These are phyloP conservation scores for Valencia hispanica DNA, from an alignment of 2,797 vertebrate species.

Conservation along the genomic window DNA sequence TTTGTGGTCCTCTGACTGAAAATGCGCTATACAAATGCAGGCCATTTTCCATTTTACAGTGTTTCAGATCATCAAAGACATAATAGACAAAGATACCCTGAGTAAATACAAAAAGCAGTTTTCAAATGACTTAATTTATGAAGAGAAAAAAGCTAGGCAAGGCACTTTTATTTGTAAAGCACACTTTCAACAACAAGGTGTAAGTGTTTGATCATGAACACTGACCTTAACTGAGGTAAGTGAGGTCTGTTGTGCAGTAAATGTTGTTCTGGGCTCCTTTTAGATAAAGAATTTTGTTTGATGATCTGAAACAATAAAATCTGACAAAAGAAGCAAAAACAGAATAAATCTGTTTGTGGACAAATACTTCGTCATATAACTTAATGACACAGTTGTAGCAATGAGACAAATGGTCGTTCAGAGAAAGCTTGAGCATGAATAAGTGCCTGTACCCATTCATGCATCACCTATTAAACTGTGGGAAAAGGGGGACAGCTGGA, in stretches of 20 bases:
- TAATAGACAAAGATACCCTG: background rate
- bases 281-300: background rate
- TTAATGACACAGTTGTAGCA: background rate
- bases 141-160: background rate
- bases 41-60: no score
- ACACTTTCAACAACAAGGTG: no score
- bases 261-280: background rate
- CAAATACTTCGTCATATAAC: background rate
- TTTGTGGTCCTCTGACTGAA: no score
- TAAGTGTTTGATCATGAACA: background rate
- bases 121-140: background rate
- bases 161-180: no score
- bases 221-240: background rate
- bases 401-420: constrained; percentile 37
- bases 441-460: constrained; percentile 31
- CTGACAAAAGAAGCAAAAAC: background rate
- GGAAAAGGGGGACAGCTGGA: constrained; percentile 42
- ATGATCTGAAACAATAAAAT: background rate
- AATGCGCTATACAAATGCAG: no score
- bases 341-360: background rate
- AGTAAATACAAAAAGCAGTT: background rate
- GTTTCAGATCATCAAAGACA: background rate
- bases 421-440: constrained; percentile 36
- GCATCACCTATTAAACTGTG: constrained; percentile 58
- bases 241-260: background rate